phyloP scores from a whole-genome alignment of 2,888 invertebrate species.

The Chrysolina oricalcia region DNA sequence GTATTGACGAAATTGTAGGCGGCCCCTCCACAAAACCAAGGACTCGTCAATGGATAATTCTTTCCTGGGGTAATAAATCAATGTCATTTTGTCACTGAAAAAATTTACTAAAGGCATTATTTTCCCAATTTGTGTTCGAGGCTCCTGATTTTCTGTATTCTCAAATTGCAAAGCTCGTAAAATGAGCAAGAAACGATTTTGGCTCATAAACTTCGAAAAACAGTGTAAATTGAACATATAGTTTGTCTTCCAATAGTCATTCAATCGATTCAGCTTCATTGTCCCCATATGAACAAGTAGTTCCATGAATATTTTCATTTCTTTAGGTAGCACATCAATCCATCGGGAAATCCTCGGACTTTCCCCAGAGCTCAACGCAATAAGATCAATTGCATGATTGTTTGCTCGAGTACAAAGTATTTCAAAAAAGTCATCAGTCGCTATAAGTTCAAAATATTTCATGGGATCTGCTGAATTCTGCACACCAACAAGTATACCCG shows the following conservation, averaged over 20 bases:
- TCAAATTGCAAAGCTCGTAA: constrained; percentile 65
- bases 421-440: no score
- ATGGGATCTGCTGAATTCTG: constrained; percentile 26
- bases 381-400: no score
- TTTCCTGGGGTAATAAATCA: constrained; percentile 53
- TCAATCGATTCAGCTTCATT: constrained; percentile 60
- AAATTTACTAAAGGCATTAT: constrained; percentile 63
- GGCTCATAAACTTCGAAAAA: constrained; percentile 63
- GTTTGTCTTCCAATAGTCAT: constrained; percentile 67
- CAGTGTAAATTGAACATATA: constrained; percentile 61
- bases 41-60: constrained; percentile 51
- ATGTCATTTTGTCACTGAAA: constrained; percentile 55
- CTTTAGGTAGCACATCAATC: constrained; percentile 57
- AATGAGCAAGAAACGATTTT: constrained; percentile 64
- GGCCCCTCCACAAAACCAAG: no score
- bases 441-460: no score
- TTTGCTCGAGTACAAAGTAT: no score
- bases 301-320: constrained; percentile 65
- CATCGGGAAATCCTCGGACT: constrained; percentile 58
- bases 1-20: no score
- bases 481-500: constrained; percentile 22
- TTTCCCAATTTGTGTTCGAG: constrained; percentile 60
- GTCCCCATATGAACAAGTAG: constrained; percentile 67
- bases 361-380: no score
- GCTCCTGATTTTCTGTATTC: constrained; percentile 43